Evolutionary conservation across 1,140 invertebrate species (phyloP).

Genomic region (Bombus balteatus): DNA sequence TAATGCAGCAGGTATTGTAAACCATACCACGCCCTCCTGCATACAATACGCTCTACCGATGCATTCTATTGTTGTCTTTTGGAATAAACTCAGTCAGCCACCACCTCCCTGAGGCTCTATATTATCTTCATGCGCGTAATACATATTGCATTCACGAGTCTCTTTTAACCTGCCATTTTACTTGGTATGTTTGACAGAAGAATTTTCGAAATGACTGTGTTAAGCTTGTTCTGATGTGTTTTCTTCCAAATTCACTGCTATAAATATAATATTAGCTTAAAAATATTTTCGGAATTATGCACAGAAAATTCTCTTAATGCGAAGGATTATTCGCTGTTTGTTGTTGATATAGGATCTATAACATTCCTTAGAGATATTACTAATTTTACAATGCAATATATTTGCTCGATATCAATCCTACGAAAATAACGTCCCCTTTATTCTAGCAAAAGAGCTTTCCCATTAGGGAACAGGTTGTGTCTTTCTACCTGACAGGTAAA

Average conservation of each 20-base stretch:
- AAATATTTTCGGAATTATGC: neutral
- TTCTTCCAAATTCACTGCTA: neutral
- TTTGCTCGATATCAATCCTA: too few relatives aligned
- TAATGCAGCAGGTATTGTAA: conserved; percentile 80
- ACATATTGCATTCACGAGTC: conserved; percentile 68
- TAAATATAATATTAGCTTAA: conserved; percentile 23
- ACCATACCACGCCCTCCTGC: conserved; percentile 73
- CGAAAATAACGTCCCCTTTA: conserved; percentile 39
- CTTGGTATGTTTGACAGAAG: conserved; percentile 57
- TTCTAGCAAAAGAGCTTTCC: conserved; percentile 18
- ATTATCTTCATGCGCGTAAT: conserved; percentile 73
- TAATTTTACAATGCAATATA: neutral
- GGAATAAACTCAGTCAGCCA: conserved; percentile 74
- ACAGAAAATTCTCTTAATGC: neutral
- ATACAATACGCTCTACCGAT: conserved; percentile 78
- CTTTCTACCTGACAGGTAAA: conserved; percentile 62
- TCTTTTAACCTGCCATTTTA: conserved; percentile 66
- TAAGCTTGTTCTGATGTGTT: conserved; percentile 32
- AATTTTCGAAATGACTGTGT: conserved; percentile 61
- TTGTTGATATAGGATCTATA: neutral
- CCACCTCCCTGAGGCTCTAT: conserved; percentile 65
- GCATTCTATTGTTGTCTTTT: conserved; percentile 78
- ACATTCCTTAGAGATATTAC: neutral
- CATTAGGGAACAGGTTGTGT: conserved; percentile 34
- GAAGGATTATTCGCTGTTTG: neutral